Evolutionary conservation across 2,113 vertebrate species (phyloP).

Genomic region (Daubentonia madagascariensis): DNA sequence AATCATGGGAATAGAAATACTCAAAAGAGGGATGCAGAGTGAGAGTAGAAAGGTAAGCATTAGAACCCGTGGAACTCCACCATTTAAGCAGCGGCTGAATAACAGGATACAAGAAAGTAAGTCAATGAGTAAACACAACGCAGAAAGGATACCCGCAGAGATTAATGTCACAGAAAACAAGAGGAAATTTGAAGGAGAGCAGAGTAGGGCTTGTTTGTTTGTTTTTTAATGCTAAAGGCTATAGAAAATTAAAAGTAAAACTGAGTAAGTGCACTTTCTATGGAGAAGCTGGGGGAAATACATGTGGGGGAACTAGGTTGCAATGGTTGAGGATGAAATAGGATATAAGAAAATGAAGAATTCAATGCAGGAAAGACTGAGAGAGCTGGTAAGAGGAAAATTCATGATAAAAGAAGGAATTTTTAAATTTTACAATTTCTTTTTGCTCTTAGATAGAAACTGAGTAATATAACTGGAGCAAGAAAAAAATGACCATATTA

Average conservation of each 20-base stretch:
- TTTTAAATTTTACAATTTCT: neutral
- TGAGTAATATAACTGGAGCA: neutral
- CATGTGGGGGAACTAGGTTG: neutral
- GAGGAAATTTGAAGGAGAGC: neutral
- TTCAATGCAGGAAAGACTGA: neutral
- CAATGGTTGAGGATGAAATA: neutral
- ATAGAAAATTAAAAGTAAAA: neutral
- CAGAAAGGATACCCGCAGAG: neutral
- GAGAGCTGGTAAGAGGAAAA: neutral
- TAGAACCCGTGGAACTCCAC: neutral
- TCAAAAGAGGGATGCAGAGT: neutral
- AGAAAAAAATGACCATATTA: neutral
- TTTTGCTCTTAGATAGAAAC: neutral
- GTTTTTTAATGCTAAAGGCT: neutral
- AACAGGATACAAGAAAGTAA: neutral
- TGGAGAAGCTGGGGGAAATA: neutral
- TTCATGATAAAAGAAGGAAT: neutral
- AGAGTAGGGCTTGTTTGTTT: too few relatives aligned
- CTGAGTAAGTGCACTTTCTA: neutral
- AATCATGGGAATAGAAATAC: rapidly evolving
- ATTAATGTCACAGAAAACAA: neutral
- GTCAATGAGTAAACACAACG: neutral
- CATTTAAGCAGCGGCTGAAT: neutral
- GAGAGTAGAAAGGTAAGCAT: neutral
- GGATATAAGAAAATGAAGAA: neutral